Evolutionary conservation across 2,113 vertebrate genomes (phyloP).

Genomic region (Phyllopteryx taeniolatus): DNA sequence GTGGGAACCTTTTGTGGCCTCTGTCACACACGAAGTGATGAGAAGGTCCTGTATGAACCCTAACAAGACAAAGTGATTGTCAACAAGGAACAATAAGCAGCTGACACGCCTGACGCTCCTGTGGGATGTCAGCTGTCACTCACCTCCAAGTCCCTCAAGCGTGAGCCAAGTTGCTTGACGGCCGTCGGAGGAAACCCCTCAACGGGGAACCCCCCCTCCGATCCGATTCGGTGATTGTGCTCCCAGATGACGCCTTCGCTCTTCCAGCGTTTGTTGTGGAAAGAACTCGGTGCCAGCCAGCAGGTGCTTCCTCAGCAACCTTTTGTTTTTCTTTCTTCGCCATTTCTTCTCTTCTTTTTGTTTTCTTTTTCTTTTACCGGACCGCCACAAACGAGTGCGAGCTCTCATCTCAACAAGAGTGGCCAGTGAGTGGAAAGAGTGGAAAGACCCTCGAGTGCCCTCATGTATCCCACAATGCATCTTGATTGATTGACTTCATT

Average conservation of each 20-base stretch:
- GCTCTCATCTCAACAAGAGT: too few species aligned
- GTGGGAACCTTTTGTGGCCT: conserved; percentile 70
- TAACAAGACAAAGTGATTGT: conserved; percentile 65
- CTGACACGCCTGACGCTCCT: conserved; percentile 36
- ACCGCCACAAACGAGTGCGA: too few species aligned
- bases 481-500: too few species aligned
- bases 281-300: conserved; percentile 62
- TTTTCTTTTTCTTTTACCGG: too few species aligned
- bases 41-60: conserved; percentile 59
- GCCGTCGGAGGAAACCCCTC: conserved; percentile 73
- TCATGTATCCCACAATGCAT: too few species aligned
- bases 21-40: conserved; percentile 71
- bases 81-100: conserved; percentile 60
- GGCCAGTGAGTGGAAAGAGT: too few species aligned
- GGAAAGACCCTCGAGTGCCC: too few species aligned
- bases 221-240: conserved; percentile 57
- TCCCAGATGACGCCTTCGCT: conserved; percentile 68
- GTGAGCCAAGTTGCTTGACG: conserved; percentile 36
- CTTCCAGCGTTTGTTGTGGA: conserved; percentile 73
- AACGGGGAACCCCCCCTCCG: conserved; percentile 62
- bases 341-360: neutral
- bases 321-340: conserved; percentile 8
- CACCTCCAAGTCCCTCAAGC: neutral
- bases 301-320: conserved; percentile 78
- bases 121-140: neutral